phyloP scores from a whole-genome alignment of 2,113 vertebrate genomes.

The Penelope pileata region DNA sequence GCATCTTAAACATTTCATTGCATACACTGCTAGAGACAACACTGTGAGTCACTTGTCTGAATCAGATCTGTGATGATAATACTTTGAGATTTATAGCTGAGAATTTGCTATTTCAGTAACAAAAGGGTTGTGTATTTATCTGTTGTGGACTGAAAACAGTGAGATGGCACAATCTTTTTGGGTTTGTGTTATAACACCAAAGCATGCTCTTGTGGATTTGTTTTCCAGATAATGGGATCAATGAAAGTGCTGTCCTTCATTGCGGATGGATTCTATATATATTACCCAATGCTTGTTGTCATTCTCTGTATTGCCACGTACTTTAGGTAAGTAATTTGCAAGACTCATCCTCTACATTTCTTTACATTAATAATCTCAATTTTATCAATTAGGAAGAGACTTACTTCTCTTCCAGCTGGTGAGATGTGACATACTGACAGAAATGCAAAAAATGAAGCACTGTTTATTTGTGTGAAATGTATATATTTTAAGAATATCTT shows the following conservation, averaged over 20 bases:
- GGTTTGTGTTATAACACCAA: background rate
- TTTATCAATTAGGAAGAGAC: background rate
- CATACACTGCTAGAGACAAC: background rate
- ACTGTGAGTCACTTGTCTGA: background rate
- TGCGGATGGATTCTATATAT: conserved; percentile 95
- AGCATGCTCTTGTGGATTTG: background rate
- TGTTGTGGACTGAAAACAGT: background rate
- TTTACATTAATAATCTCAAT: background rate
- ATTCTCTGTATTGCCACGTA: conserved; percentile 94
- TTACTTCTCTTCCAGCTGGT: background rate
- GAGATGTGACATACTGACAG: background rate
- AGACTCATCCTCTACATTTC: background rate
- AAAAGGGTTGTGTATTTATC: background rate
- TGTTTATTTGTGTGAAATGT: background rate
- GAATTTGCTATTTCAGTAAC: background rate
- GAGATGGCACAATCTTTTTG: background rate
- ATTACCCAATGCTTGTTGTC: conserved; percentile 94
- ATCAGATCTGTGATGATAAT: background rate
- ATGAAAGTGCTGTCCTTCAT: conserved; percentile 91
- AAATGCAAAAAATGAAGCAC: background rate
- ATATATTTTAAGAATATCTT: background rate
- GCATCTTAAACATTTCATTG: background rate
- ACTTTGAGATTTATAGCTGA: no score
- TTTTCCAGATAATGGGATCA: conserved; percentile 93
- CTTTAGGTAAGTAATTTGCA: conserved; percentile 82